Evolutionary conservation across 2,888 invertebrate genomes (phyloP).

Genomic region (Caenorhabditis sp.): DNA sequence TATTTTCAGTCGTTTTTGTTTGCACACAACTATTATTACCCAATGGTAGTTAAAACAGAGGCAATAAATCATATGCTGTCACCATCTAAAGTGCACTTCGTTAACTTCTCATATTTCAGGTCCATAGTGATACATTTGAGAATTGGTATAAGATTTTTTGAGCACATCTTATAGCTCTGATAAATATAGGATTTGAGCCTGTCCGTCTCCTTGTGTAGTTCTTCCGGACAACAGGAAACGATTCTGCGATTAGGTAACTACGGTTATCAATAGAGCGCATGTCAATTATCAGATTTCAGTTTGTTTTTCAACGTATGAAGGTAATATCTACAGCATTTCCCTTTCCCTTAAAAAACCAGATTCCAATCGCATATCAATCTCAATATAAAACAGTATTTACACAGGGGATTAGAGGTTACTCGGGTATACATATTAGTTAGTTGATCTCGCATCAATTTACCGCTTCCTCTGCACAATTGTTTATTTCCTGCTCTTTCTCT

Average conservation of each 20-base stretch:
- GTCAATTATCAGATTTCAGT: no score
- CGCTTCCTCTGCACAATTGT: conserved; percentile 1
- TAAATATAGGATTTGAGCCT: no score
- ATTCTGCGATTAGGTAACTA: no score
- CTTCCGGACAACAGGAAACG: no score
- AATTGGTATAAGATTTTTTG: no score
- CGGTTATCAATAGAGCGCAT: no score
- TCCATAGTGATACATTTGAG: no score
- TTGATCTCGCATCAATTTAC: background rate
- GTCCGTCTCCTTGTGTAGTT: no score
- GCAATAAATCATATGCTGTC: background rate
- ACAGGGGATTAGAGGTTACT: background rate
- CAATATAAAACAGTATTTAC: background rate
- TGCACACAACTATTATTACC: background rate
- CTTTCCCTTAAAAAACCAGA: background rate
- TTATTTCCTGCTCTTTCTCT: background rate
- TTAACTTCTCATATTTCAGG: background rate
- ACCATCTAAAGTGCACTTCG: background rate
- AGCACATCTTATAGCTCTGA: no score
- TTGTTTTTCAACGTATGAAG: no score
- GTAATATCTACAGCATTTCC: no score
- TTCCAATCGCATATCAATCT: background rate
- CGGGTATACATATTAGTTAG: background rate
- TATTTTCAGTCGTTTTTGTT: background rate
- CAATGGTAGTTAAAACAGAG: no score